These are phyloP conservation scores for Thymelicus acteon DNA, from an alignment of 2,888 invertebrate genomes.

Conservation along the genomic window DNA sequence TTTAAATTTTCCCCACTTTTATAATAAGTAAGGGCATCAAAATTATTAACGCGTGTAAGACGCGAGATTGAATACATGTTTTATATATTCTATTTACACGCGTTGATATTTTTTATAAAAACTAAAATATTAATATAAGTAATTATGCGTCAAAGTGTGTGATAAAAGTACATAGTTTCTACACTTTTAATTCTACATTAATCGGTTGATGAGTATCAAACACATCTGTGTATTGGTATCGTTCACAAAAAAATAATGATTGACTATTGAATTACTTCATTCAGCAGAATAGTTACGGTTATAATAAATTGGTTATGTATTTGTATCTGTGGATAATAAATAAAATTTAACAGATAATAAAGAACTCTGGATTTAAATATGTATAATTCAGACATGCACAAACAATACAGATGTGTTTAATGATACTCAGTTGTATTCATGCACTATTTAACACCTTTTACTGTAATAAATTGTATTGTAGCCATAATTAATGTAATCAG, in stretches of 20 bases:
- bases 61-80: constrained; percentile 72
- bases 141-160: constrained; percentile 32
- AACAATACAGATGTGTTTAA: constrained; percentile 1
- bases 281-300: too few relatives aligned
- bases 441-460: constrained; percentile 1
- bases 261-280: too few relatives aligned
- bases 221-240: neutral
- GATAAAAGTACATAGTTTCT: constrained; percentile 29
- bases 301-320: too few relatives aligned
- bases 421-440: constrained; percentile 4
- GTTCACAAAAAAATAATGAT: too few relatives aligned
- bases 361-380: too few relatives aligned
- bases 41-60: constrained; percentile 67
- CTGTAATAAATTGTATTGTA: constrained; percentile 27
- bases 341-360: too few relatives aligned
- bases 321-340: too few relatives aligned
- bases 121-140: constrained; percentile 22
- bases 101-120: constrained; percentile 57
- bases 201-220: neutral
- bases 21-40: constrained; percentile 38
- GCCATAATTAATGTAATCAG: constrained; percentile 52
- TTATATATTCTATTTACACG: constrained; percentile 67
- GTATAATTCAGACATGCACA: too few relatives aligned
- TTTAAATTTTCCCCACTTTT: constrained; percentile 27
- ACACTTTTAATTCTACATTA: constrained; percentile 8